phyloP scores from a whole-genome alignment of 2,888 invertebrate genomes.

The Lasioglossum leucozonium region DNA sequence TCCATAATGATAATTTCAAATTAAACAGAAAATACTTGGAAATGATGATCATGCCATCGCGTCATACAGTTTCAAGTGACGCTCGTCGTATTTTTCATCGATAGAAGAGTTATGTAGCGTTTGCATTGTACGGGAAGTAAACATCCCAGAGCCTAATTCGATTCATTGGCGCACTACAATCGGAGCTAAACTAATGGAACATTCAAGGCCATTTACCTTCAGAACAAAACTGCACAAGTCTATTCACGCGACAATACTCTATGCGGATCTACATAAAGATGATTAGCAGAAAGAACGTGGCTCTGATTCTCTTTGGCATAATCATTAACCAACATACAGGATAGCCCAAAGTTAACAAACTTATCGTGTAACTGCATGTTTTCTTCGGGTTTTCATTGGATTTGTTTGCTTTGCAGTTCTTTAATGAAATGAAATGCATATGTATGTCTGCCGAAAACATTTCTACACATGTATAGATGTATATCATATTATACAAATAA shows the following conservation, averaged over 20 bases:
- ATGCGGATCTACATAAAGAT: no score
- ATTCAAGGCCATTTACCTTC: not conserved
- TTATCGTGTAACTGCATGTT: not conserved
- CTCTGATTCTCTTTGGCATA: not conserved
- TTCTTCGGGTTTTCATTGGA: not conserved
- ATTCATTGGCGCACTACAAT: not conserved
- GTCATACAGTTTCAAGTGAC: not conserved
- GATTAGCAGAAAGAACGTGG: no score
- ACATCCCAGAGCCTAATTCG: not conserved
- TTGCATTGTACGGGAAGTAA: not conserved
- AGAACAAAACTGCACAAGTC: not conserved
- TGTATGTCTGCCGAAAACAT: not conserved
- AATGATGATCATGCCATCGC: no score
- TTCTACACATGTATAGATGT: no score
- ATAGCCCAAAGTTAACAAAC: not conserved
- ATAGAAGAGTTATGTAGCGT: not conserved
- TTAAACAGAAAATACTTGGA: no score
- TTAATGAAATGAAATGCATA: not conserved
- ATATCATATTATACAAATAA: no score
- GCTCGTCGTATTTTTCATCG: conserved; percentile 2
- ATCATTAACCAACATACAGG: not conserved
- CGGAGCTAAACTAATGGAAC: not conserved
- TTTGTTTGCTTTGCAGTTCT: not conserved
- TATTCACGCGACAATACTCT: not conserved
- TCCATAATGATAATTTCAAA: no score